phyloP scores from a whole-genome alignment of 2,113 vertebrate genomes.

The Pardalotus punctatus region DNA sequence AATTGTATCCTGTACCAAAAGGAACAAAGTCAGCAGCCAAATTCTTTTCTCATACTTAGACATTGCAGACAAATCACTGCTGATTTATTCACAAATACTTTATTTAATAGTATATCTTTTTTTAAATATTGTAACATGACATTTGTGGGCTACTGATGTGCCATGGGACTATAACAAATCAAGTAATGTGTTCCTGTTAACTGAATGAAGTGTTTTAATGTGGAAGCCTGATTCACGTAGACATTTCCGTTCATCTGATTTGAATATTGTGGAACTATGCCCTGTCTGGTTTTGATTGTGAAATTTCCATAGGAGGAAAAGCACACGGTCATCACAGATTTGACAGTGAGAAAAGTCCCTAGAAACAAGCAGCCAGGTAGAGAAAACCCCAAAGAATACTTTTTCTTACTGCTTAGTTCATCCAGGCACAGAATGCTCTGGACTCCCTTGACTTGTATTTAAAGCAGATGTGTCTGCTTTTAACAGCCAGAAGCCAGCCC shows the following conservation, averaged over 20 bases:
- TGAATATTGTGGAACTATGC: background rate
- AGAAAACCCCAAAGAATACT: background rate
- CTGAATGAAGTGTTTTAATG: background rate
- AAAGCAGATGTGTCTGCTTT: background rate
- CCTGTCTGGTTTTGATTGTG: background rate
- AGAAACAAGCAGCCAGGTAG: background rate
- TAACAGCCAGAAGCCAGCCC: background rate
- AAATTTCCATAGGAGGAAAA: background rate
- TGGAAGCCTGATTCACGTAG: background rate
- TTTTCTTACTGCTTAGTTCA: background rate
- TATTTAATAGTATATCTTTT: background rate
- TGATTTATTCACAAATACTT: background rate
- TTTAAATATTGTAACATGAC: background rate
- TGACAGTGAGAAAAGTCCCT: background rate
- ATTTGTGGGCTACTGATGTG: background rate
- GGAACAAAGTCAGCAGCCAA: background rate
- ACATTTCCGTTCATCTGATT: background rate
- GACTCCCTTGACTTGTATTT: background rate
- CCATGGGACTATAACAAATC: background rate
- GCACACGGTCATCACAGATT: background rate
- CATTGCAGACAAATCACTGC: background rate
- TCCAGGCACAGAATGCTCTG: background rate
- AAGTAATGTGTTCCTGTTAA: background rate
- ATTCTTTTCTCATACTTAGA: background rate
- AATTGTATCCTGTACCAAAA: background rate